Percentiles rank a stretch among this genome's conserved stretches.
Conservation (phyloP, 2,113 vertebrate genomes). For the Oxyura jamaicensis region DNA sequence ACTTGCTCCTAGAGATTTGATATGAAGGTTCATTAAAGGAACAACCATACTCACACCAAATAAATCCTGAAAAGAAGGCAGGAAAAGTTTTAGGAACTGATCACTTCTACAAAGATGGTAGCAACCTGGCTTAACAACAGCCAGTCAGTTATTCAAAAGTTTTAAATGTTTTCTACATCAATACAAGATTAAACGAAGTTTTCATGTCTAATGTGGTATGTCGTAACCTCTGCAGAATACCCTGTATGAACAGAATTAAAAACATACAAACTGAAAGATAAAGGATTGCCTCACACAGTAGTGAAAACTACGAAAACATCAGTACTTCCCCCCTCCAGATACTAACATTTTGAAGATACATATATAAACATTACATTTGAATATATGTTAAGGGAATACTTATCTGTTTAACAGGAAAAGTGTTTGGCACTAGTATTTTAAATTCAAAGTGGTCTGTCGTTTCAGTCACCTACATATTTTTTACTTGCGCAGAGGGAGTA, state of each 20-base stretch:
- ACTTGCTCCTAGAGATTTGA: conserved; percentile 92
- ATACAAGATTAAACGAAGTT: not conserved
- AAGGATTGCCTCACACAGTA: not conserved
- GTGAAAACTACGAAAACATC: not conserved
- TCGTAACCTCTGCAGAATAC: not conserved
- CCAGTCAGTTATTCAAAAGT: not conserved
- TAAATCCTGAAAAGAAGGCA: conserved; percentile 84
- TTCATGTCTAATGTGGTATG: not conserved
- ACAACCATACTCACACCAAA: conserved; percentile 97
- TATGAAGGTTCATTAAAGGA: conserved; percentile 90
- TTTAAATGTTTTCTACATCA: not conserved
- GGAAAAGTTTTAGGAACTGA: not conserved
- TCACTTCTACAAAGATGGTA: not conserved
- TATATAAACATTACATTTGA: not conserved
- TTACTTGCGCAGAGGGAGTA: not conserved
- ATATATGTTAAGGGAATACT: not conserved
- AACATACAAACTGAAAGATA: not conserved
- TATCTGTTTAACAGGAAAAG: not conserved
- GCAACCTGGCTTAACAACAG: not conserved
- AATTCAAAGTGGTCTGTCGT: not conserved
- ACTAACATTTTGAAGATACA: not conserved
- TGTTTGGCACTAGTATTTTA: not conserved
- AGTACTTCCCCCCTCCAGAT: not conserved
- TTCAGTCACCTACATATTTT: not conserved
- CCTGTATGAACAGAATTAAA: not conserved